Percentiles rank a stretch among this genome's conserved stretches.
phyloP scores from a whole-genome alignment of 2,888 invertebrate genomes.

The Tetranychus truncatus region DNA sequence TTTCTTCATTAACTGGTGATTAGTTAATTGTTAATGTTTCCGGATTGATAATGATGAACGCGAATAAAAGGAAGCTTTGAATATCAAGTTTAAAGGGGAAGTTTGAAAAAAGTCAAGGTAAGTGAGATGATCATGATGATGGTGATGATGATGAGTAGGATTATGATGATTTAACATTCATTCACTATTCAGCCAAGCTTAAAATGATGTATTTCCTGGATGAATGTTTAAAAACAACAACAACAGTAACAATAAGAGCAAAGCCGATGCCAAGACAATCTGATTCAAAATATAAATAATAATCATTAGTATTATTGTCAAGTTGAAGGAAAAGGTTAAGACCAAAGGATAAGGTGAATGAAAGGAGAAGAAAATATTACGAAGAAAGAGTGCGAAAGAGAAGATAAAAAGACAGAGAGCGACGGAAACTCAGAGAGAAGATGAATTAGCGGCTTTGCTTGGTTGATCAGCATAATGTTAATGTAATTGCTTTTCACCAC shows the following conservation, averaged over 20 bases:
- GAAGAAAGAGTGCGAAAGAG: constrained; percentile 9
- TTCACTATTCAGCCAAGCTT: neutral
- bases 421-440: neutral
- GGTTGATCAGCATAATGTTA: neutral
- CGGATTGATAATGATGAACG: neutral
- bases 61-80: neutral
- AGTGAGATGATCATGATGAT: neutral
- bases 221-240: neutral
- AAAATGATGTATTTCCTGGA: neutral
- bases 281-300: neutral
- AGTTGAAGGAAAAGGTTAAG: neutral
- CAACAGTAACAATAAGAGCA: neutral
- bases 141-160: neutral
- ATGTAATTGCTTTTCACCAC: neutral
- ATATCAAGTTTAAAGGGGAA: neutral
- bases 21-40: neutral
- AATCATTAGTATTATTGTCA: neutral
- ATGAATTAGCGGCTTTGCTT: constrained; percentile 8
- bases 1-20: neutral
- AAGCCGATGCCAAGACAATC: neutral
- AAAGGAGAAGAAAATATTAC: neutral
- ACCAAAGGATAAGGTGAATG: neutral
- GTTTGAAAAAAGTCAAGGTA: neutral
- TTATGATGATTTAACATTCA: neutral
- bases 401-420: neutral